Base-by-base conservation (phyloP, 2,888 invertebrate genomes). In the Pandemis corylana region DNA sequence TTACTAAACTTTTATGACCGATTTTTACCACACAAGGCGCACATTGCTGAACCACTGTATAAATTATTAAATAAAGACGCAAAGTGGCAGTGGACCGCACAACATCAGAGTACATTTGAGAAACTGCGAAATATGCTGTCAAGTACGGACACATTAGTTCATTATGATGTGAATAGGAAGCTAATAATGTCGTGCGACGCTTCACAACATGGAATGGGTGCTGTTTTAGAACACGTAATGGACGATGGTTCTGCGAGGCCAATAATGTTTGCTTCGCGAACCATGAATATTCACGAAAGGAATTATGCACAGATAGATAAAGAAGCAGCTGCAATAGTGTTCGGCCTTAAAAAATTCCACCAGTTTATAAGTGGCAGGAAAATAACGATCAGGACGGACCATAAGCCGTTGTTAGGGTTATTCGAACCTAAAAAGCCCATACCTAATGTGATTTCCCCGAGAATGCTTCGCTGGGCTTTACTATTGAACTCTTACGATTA, bases 191-290 rank as follows among this genome's bases (percentile, higher is more conserved):
- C 51, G 10, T 51, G 51, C 10, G 51, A 51, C n/a, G 51, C 51
- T 5, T 51, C 51, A 51, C 49, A 51, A n/a, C n/a, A 51, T n/a
- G 51, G 49, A 10, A 7, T 51, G 5, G 51, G 51, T 5, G 51
- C n/a, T 9, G 83, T 85, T 6, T 76, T 85, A 44, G 75, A 77
- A 56, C 85, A 86, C 68, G 80, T 66, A 42, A 73, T 78, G 75
- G 65, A 64, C 28, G 77, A 79, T 46, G 76, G 76, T 15, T 72
- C 46, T 12, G 62, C 72, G 5, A 56, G 68, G 15, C 76, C 79
- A 13, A 81, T 88, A n/a, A 82, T 81, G 41, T 86, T 81, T 78
- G 85, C 84, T 0, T 86, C 84, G 46, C 76, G 75, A 78, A 84
- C 76, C 71, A 81, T 79, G 79, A 80, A 64, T 78, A 79, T 41